Percentiles rank a stretch among this genome's conserved stretches.
Conservation (phyloP, 2,888 invertebrate genomes). For the Crioceris asparagi region DNA sequence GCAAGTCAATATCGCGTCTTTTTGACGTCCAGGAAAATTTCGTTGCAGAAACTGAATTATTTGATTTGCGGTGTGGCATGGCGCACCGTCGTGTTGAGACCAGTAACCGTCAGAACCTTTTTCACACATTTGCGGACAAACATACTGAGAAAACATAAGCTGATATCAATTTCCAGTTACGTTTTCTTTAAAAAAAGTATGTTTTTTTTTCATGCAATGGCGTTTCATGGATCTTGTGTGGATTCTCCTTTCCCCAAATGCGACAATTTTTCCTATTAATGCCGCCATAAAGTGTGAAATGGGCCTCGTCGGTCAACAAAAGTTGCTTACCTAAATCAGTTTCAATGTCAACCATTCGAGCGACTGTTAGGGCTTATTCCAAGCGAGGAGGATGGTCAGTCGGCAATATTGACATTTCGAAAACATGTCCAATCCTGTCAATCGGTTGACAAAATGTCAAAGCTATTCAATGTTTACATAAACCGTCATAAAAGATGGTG, state of each 20-base stretch:
- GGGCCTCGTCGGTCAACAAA: background rate
- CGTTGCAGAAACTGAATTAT: background rate
- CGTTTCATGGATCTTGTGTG: background rate
- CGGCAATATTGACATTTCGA: background rate
- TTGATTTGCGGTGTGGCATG: background rate
- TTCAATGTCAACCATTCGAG: background rate
- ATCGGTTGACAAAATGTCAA: slow-evolving; percentile 1
- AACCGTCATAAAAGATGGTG: background rate
- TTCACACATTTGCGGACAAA: too few relatives aligned
- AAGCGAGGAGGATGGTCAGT: background rate
- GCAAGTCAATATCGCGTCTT: background rate
- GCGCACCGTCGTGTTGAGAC: too few relatives aligned
- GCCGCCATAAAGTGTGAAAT: background rate
- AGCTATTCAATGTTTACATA: background rate
- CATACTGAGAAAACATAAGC: too few relatives aligned
- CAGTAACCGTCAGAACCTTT: too few relatives aligned
- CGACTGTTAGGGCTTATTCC: background rate
- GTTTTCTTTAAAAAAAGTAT: background rate
- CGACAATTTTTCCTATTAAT: background rate
- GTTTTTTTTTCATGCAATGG: background rate
- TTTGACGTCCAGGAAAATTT: background rate
- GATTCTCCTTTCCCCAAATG: background rate
- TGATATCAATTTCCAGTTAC: background rate
- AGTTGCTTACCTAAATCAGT: background rate
- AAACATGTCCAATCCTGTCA: background rate